These are phyloP conservation scores for Enteromius treurensis DNA, from an alignment of 2,797 vertebrate genomes.

Conservation along the genomic window DNA sequence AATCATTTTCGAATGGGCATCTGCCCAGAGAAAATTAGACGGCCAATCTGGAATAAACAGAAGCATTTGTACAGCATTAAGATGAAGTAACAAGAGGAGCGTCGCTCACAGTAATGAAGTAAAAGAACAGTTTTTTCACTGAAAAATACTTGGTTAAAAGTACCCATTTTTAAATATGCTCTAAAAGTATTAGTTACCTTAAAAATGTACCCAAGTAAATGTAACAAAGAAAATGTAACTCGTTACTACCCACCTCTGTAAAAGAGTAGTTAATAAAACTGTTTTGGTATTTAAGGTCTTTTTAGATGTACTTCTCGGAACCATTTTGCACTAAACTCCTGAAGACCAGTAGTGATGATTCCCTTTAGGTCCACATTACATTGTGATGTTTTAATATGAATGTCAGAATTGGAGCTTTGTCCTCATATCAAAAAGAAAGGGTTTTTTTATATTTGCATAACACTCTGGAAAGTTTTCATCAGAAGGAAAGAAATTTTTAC, in stretches of 20 bases:
- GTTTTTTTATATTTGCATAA: background rate
- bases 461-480: background rate
- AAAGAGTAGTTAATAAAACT: background rate
- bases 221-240: no score
- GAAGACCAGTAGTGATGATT: slow-evolving; percentile 8
- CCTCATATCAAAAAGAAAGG: background rate
- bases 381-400: background rate
- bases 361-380: background rate
- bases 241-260: background rate
- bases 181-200: no score
- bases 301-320: background rate
- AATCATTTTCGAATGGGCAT: no score
- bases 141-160: no score
- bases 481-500: background rate
- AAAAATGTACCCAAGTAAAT: no score
- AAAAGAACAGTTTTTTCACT: no score
- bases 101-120: no score
- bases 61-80: no score
- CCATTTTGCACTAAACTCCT: background rate
- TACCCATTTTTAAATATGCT: no score
- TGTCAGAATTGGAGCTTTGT: slow-evolving; percentile 1
- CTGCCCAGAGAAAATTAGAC: no score
- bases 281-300: background rate
- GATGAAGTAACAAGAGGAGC: no score
- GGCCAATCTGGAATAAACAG: no score